These are phyloP conservation scores for Ennomos quercinarius DNA, from an alignment of 2,888 invertebrate species.

Conservation along the genomic window DNA sequence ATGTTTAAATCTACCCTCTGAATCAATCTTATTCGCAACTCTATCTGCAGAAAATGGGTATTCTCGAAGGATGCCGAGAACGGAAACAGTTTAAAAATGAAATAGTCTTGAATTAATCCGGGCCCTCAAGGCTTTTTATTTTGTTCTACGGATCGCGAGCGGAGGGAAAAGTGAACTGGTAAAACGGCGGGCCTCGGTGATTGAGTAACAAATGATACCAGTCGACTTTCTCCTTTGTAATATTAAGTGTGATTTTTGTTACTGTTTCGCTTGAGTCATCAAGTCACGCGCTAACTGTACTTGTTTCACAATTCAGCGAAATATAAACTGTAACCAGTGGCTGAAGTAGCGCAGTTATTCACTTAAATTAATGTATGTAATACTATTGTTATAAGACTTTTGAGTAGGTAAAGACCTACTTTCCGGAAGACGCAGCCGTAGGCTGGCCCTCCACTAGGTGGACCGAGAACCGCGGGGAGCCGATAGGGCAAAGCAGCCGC, in stretches of 20 bases:
- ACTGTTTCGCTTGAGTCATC: constrained; percentile 28
- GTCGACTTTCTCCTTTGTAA: constrained; percentile 36
- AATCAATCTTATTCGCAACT: constrained; percentile 5
- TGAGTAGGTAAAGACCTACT: too few relatives aligned
- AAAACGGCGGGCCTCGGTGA: constrained; percentile 24
- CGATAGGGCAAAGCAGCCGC: too few relatives aligned
- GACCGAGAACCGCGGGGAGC: too few relatives aligned
- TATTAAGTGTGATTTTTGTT: constrained; percentile 35
- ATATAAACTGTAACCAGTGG: constrained; percentile 7
- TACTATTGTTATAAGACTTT: too few relatives aligned
- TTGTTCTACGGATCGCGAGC: constrained; percentile 17
- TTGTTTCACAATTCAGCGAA: constrained; percentile 21
- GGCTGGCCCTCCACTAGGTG: too few relatives aligned
- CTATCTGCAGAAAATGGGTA: constrained; percentile 2
- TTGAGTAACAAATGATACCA: constrained; percentile 35
- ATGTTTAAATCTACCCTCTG: not conserved
- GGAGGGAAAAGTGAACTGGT: constrained; percentile 24
- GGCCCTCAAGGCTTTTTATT: constrained; percentile 27
- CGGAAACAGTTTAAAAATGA: constrained; percentile 30
- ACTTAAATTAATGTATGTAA: too few relatives aligned
- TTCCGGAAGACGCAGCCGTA: too few relatives aligned
- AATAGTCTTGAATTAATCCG: constrained; percentile 25
- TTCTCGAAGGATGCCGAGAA: constrained; percentile 16
- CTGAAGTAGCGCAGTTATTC: not conserved
- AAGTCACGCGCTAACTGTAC: constrained; percentile 29